These are phyloP conservation scores for Muricea muricata DNA, from an alignment of 92 coral and sea anemone species.

Conservation along the genomic window DNA sequence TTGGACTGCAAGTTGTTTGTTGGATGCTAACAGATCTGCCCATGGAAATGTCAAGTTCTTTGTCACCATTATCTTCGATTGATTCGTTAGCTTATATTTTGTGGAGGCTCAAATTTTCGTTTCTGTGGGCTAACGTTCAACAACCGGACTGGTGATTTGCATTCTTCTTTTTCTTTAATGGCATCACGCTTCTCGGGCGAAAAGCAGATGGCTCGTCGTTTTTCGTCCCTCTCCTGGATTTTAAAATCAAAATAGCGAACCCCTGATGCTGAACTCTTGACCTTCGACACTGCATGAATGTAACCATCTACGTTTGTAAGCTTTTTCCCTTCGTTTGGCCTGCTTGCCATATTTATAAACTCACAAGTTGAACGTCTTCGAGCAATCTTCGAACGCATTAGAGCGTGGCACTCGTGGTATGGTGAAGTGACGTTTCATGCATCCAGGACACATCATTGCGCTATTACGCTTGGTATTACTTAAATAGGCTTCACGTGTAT, in stretches of 20 bases:
- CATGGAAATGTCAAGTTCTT: conserved; percentile 50
- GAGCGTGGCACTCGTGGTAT: too few relatives aligned
- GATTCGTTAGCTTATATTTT: conserved; percentile 36
- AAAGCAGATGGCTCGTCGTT: conserved; percentile 44
- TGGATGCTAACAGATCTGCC: conserved; percentile 8
- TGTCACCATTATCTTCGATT: conserved; percentile 6
- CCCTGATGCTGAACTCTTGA: conserved; percentile 41
- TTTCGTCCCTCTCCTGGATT: conserved; percentile 48
- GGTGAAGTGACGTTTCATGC: too few relatives aligned
- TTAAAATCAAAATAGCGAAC: conserved; percentile 54
- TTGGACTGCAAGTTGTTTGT: conserved; percentile 18
- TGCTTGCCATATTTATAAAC: not conserved
- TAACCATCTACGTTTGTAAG: conserved; percentile 54
- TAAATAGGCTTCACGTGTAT: too few relatives aligned
- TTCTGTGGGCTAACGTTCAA: conserved; percentile 47
- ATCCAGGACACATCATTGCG: too few relatives aligned
- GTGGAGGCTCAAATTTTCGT: conserved; percentile 34
- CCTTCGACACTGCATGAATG: conserved; percentile 48
- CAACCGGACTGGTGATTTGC: conserved; percentile 45
- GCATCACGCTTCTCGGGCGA: conserved; percentile 38
- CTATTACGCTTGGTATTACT: too few relatives aligned
- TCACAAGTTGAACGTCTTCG: too few relatives aligned
- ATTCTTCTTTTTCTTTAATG: conserved; percentile 40
- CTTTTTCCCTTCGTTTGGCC: not conserved
- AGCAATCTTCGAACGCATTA: too few relatives aligned